Base-by-base conservation (phyloP, 2,113 vertebrate genomes). In the Thermophis baileyi region DNA sequence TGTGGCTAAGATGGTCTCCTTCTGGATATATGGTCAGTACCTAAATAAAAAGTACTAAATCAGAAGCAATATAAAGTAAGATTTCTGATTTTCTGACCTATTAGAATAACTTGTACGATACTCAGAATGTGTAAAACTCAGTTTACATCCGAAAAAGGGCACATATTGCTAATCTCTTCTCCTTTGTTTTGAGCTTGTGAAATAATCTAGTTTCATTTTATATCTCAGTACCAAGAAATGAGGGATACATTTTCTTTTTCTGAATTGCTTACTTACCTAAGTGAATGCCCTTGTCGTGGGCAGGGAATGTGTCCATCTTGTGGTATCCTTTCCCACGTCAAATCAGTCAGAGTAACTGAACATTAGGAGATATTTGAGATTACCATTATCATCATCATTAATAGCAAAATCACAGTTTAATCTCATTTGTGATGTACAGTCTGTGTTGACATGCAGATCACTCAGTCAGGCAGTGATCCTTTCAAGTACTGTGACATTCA, bases 241-340 rank as follows among this genome's bases (percentile, higher is more conserved):
- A 7, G 54, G 86, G 6, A 1, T 51, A 8, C 30, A 60, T 81
- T 50, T 49, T 57, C 49, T 47, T 90, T 60, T 92, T 25, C 44
- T 90, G 81, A 87, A 55, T 69, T 74, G 25, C 16, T 81, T 92
- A 51, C 90, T 96, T 96, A 98, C 97, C 98, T 98, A 91, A 96
- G 92, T 49, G 95, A 96, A 94, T 98, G 97, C 92, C 97, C 97
- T 96, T 96, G 96, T 96, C 97, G 97, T 53, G 95, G 95, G 85
- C 95, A 91, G 49, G 97, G 97, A 57, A 98, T 93, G 1, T 92
- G 91, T 74, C 97, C 97, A 22, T 94, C 97, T 93, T 98, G 98
- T 92, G 98, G 97, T 93, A 98, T 97, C 92, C 94, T 93, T 96
- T 98, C 97, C 97, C 98, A 98, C 11, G 50, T 93, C 47, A 95